Evolutionary conservation across 1,140 invertebrate genomes (phyloP), one percentile per base, ranked within the genome.

Genomic region (Trichonephila inaurata): DNA sequence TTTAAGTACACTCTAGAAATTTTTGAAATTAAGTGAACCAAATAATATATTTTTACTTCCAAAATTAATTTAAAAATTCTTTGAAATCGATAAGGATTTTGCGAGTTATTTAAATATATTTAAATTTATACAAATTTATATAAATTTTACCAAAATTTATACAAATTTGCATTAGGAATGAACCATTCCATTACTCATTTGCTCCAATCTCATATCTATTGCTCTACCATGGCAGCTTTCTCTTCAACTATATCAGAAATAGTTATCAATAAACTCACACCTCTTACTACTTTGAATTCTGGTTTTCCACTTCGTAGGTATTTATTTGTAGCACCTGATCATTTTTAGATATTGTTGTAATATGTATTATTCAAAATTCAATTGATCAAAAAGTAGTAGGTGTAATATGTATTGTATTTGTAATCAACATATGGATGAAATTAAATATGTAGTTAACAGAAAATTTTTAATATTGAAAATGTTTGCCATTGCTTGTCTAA

Each of bases 181-280:
- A 51, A 51, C 51, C 51, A 51, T 51, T 51, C 5, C 51, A 51
- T 7, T 51, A 51, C 7, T 77, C 16, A 51, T 51, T 58, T 28
- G 10, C 51, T 83, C 60, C 82, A 83, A 83, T 83, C 16, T 83
- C 82, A 24, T 19, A 51, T 83, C 24, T 83, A 51, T 33, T 24
- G 82, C 82, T 83, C 82, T 83, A 51, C 40, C 19, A 58, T 83
- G 82, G 82, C 82, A 83, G 82, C 82, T 83, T 83, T 83, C 19
- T 58, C 24, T 40, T 51, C 21, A 83, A 58, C 21, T 44, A 10
- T 58, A 58, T 24, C 51, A 58, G 19, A 58, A 83, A 40, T 77
- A 40, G 62, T 18, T 64, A 64, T 40, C 33, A 40, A 40, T 40
- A 40, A 1, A 19, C 62, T 64, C 18, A 64, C 16, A 19, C 62